Evolutionary conservation across 2,797 vertebrate species (phyloP), one percentile per base, ranked within the genome.

Genomic region (Coilia nasus): DNA sequence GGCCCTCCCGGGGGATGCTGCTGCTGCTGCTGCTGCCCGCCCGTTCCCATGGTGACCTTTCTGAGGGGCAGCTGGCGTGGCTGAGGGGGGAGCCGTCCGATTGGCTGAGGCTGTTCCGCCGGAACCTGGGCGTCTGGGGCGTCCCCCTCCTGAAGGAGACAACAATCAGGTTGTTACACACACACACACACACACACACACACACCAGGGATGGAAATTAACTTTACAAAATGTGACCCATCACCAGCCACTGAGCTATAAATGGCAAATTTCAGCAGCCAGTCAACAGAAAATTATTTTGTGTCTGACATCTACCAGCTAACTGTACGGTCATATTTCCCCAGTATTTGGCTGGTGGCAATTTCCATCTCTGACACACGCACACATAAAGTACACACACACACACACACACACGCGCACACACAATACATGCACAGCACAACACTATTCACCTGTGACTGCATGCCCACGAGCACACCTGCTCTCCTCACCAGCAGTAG

Each of bases 21-120:
- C 57, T 83, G 89, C 90, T 85, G 94, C 86, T 94, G 96, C 85
- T 93, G 96, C 87, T 94, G 95, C 46, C 89, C 92, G 84, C 93
- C 93, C 85, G 94, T 95, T 89, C 94, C 95, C 94, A 98, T 93
- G 21, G 97, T 97, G 90, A 99, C 97, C 95, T 97, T 99, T 93
- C 97, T 95, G 85, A 96, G 92, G 85, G 96, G 90, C 82, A 94
- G 94, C 91, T 93, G 96, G 91, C 95, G 96, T 87, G 89, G 84
- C 0, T 91, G 92, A 50, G 91, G 41, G 81, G 85, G 81, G 0
- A 91, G 80, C 86, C 92, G 91, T 83, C 88, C 60, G 71, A 89
- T 91, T 89, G 88, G 91, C 91, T 94, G 96, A 83, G 93, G 92
- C 84, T 91, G 93, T 89, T 90, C 93, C 82, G 93, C 92, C 1